phyloP scores from a whole-genome alignment of 2,113 vertebrate genomes.

The Turnix velox region DNA sequence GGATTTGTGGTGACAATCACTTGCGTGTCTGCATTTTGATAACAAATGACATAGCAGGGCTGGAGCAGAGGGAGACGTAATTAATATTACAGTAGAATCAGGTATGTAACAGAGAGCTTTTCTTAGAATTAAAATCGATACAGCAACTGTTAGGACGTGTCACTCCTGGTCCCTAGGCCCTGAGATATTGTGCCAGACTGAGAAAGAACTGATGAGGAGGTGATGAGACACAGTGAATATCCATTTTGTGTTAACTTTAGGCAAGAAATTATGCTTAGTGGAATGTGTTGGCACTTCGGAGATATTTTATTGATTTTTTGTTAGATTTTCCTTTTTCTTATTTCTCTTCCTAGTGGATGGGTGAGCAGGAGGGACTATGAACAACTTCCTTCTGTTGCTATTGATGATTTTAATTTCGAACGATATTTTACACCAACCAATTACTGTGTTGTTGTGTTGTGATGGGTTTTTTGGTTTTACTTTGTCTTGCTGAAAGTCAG shows the following conservation, averaged over 20 bases:
- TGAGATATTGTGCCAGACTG: not conserved
- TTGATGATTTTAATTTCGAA: not conserved
- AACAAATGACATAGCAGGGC: slow-evolving; percentile 11
- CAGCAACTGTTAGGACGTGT: slow-evolving; percentile 16
- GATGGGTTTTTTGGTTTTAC: not conserved
- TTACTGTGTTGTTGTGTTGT: not conserved
- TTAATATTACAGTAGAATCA: slow-evolving; percentile 49
- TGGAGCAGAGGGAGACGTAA: slow-evolving; percentile 18
- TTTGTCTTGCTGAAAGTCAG: not conserved
- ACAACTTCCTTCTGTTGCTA: not conserved
- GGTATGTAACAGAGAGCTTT: not conserved
- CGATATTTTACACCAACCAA: not conserved
- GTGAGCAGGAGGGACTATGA: not conserved
- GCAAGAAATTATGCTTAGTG: slow-evolving; percentile 27
- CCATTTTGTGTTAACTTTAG: slow-evolving; percentile 36
- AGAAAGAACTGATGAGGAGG: slow-evolving; percentile 43
- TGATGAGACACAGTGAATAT: slow-evolving; percentile 34
- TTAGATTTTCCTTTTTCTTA: not conserved
- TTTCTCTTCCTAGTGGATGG: not conserved
- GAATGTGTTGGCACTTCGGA: slow-evolving; percentile 40
- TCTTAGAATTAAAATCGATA: slow-evolving; percentile 42
- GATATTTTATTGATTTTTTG: not conserved
- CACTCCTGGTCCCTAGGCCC: slow-evolving; percentile 29
- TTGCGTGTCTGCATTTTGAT: slow-evolving; percentile 40
- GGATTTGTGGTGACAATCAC: slow-evolving; percentile 4